phyloP scores from a whole-genome alignment of 2,113 vertebrate species.

The Chamaea fasciata region DNA sequence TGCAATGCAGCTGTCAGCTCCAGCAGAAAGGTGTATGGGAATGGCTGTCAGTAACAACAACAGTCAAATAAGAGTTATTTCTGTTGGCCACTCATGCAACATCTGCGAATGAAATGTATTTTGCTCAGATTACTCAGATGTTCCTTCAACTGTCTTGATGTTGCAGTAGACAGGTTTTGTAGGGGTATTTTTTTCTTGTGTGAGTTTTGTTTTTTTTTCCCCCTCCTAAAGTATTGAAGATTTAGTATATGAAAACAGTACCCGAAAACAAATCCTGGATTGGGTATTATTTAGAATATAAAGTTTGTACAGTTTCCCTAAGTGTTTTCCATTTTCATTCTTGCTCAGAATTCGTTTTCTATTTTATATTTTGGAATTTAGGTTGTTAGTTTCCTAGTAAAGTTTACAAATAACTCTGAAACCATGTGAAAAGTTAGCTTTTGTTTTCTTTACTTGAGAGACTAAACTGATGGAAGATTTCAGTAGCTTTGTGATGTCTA shows the following conservation, averaged over 20 bases:
- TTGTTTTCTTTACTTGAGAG: not conserved
- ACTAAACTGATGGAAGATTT: not conserved
- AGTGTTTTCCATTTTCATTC: not conserved
- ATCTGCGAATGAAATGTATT: not conserved
- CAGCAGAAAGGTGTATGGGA: not conserved
- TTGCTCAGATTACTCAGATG: not conserved
- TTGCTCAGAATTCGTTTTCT: not conserved
- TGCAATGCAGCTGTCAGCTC: not conserved
- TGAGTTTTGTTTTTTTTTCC: fast-evolving
- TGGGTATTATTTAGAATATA: not conserved
- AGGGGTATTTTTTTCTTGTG: not conserved
- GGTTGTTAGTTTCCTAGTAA: not conserved
- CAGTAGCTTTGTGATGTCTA: not conserved
- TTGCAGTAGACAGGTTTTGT: not conserved
- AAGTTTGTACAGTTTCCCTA: not conserved
- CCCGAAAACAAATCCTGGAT: not conserved
- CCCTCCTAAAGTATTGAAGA: not conserved
- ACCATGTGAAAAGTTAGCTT: fast-evolving
- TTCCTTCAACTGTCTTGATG: not conserved
- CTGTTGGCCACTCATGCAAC: not conserved
- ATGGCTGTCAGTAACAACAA: not conserved
- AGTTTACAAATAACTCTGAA: not conserved
- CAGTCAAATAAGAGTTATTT: not conserved
- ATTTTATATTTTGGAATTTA: not conserved
- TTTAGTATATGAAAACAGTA: no score